Base-by-base conservation (phyloP, 2,888 invertebrate species). In the Crossocerus cetratus region DNA sequence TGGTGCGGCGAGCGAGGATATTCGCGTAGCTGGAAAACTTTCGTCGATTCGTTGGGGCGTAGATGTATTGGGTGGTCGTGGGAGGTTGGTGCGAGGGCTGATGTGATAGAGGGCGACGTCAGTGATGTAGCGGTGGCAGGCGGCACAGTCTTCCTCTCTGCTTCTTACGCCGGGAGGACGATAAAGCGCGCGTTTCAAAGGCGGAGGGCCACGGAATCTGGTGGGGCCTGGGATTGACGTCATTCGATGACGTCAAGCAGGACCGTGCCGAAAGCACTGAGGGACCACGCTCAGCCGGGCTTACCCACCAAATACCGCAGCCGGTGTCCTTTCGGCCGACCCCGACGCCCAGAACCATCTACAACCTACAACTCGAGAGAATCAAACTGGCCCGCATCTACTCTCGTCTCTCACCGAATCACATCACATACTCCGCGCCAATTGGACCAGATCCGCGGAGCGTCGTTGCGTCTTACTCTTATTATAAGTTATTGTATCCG, bases 181-280 rank as follows among this genome's bases (percentile, higher is more conserved):
- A 74, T 81, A 81, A 81, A 81, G 63, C 81, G 74, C 70, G 76
- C 59, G 32, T 32, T 67, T 67, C 66, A 61, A 69, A 70, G 71
- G 72, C 43, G 67, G 59, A 49, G 69, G 59, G 67, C 56, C 62
- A 70, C 56, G 69, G 63, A 66, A 65, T 55, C 78, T 67, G 80
- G 78, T 70, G 83, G 86, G 86, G 81, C 76, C 80, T 78, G 81
- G 84, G 82, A 87, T 88, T 88, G 88, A 88, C 88, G 88, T 88
- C 88, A 88, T 86, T 80, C 70, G 58, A 82, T 87, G 88, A 88
- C 88, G 88, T 88, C 88, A 88, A 88, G 78, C 88, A 88, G 87
- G 84, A 75, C 78, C 85, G 88, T 88, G 81, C 73, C 75, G 74
- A 78, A 77, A 65, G 65, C 70, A 16, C 59, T 58, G 49, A 67